These are phyloP conservation scores for Varecia variegata DNA, from an alignment of 2,797 vertebrate genomes.

Conservation along the genomic window DNA sequence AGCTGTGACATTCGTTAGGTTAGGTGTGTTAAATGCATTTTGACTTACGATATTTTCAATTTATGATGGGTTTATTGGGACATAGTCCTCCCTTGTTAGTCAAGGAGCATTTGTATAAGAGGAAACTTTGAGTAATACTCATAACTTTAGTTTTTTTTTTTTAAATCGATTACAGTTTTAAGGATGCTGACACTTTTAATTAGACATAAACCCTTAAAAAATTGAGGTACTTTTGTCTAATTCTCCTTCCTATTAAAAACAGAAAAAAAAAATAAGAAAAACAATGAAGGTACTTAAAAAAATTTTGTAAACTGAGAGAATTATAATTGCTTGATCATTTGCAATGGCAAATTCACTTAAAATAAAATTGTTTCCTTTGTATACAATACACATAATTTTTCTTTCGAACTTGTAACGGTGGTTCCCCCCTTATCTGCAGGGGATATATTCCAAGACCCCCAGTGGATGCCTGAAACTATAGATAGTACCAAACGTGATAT, in stretches of 20 bases:
- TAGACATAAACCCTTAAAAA: constrained; percentile 39
- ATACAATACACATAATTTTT: constrained; percentile 45
- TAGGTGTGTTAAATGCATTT: not conserved
- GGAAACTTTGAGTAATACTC: constrained; percentile 23
- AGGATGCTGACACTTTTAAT: constrained; percentile 25
- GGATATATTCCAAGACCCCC: not conserved
- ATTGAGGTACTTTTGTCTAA: not conserved
- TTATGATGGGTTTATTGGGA: not conserved
- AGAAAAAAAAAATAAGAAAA: not conserved
- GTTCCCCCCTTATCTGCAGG: not conserved
- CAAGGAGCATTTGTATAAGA: not conserved
- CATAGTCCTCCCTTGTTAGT: not conserved
- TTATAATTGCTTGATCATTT: constrained; percentile 21
- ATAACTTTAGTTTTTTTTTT: constrained; percentile 25
- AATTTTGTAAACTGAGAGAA: constrained; percentile 27
- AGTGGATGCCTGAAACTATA: not conserved
- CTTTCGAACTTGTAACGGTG: constrained; percentile 21
- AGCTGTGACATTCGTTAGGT: not conserved
- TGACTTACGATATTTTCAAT: not conserved
- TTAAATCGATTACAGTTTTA: constrained; percentile 35
- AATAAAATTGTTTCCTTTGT: constrained; percentile 55
- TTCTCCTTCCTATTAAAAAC: not conserved
- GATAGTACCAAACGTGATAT: not conserved
- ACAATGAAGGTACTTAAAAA: constrained; percentile 17
- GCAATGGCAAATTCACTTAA: constrained; percentile 54